Evolutionary conservation across 2,797 vertebrate species (phyloP), one percentile per base, ranked within the genome.

Genomic region (Pseudotriccus pelzelni): DNA sequence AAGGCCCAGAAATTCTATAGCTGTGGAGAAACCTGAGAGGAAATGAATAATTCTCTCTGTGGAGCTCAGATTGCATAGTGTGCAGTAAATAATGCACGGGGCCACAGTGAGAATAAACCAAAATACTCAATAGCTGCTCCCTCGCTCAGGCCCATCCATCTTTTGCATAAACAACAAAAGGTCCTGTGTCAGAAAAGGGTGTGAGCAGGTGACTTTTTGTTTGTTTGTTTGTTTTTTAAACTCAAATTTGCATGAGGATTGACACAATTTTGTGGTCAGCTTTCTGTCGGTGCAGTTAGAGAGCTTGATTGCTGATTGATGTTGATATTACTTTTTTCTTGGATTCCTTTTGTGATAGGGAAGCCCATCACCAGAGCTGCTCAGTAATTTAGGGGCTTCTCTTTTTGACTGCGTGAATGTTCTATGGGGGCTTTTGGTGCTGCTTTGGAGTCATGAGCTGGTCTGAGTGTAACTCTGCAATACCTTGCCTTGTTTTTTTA

Each of bases 11-110:
- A 83, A 80, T 74, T 46, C 63, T 85, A 14, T 30, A 84, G 75
- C 77, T 84, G 34, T 25, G 19, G 75, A 27, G 75, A 80, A 89
- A 85, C 63, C 50, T 21, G 68, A 90, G 92, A 89, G 75, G 84
- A 89, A 93, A 90, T 90, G 60, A 95, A 85, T 93, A 77, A 85
- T 83, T 64, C 75, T 84, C 39, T 36, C 64, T 39, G 49, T 60
- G 52, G 49, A 92, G 91, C 85, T 94, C 56, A 6, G 78, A 83
- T 94, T 94, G 86, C 78, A 34, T 68, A 37, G 68, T 0, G 0
- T 39, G 68, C 37, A 22, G 78, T 92, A 75, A 96, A 96, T 95
- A 92, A 96, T 95, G 72, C 60, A 93, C 77, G n/a, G 67, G 74
- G 68, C 34, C 46, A 55, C 0, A 62, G 79, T 52, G 9, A 32